Evolutionary conservation across 2,888 invertebrate genomes (phyloP).

Genomic region (Itoplectis maculator): DNA sequence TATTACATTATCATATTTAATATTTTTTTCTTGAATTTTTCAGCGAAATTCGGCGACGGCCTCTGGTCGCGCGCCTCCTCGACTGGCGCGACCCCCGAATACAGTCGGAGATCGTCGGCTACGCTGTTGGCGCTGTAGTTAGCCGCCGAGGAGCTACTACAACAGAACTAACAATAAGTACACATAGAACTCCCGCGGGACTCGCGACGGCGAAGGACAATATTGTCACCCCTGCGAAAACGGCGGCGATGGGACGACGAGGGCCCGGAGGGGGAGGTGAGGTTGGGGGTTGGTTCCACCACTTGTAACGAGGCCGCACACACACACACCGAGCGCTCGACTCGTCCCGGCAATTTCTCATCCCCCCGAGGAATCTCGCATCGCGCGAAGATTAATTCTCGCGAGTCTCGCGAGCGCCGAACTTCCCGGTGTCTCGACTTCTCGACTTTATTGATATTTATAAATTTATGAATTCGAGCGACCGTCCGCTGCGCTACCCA

Average conservation of each 20-base stretch:
- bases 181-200: constrained; percentile 62
- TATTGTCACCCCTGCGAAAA: constrained; percentile 60
- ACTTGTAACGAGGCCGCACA: constrained; percentile 54
- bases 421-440: constrained; percentile 51
- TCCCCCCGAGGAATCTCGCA: constrained; percentile 58
- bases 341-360: constrained; percentile 28
- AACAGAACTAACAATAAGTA: constrained; percentile 65
- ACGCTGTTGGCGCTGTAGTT: constrained; percentile 3
- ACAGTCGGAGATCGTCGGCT: neutral
- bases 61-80: too few relatives aligned
- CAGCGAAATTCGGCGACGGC: neutral
- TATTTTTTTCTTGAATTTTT: neutral
- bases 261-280: neutral
- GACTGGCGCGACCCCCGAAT: neutral
- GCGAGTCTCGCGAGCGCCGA: constrained; percentile 44
- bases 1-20: too few relatives aligned
- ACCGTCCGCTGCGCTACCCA: neutral
- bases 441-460: constrained; percentile 52
- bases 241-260: too few relatives aligned
- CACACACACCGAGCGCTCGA: constrained; percentile 17
- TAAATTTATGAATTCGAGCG: constrained; percentile 3
- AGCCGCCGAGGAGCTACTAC: constrained; percentile 29
- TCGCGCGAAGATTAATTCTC: constrained; percentile 64
- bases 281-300: constrained; percentile 16
- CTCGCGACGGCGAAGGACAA: constrained; percentile 59